Percentiles rank a stretch among this genome's conserved stretches.
Evolutionary conservation across 92 coral and sea anemone genomes (phyloP).

Genomic region (Heliopora coerulea): DNA sequence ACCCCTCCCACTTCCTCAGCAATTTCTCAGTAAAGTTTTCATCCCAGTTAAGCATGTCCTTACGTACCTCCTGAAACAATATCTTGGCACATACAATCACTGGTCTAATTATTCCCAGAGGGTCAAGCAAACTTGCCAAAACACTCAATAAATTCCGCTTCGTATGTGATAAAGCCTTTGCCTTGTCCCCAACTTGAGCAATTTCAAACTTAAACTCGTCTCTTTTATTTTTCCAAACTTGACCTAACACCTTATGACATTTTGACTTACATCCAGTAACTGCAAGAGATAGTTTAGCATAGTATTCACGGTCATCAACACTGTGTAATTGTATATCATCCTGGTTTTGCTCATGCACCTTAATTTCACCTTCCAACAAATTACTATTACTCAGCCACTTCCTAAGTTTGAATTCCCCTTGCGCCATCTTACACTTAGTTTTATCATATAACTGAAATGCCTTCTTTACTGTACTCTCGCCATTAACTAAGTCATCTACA

Average conservation of each 20-base stretch:
- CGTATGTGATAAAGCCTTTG: constrained; percentile 20
- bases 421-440: too few species aligned
- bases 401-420: too few species aligned
- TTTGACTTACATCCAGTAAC: too few species aligned
- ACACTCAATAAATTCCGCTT: constrained; percentile 49
- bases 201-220: constrained; percentile 45
- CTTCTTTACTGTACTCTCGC: too few species aligned
- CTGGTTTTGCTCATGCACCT: too few species aligned
- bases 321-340: too few species aligned
- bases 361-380: too few species aligned
- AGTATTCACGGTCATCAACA: too few species aligned
- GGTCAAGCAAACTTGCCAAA: constrained; percentile 56
- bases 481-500: too few species aligned
- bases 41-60: constrained; percentile 45
- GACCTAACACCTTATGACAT: constrained; percentile 53
- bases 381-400: too few species aligned
- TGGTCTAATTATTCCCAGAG: constrained; percentile 55
- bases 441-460: too few species aligned
- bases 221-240: constrained; percentile 38
- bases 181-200: constrained; percentile 28
- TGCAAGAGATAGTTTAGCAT: too few species aligned
- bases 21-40: constrained; percentile 32
- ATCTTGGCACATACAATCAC: constrained; percentile 43
- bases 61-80: constrained; percentile 56
- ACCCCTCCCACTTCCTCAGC: constrained; percentile 29